Evolutionary conservation across 2,797 vertebrate species (phyloP), one percentile per base, ranked within the genome.

Genomic region (Fistularia commersonii): DNA sequence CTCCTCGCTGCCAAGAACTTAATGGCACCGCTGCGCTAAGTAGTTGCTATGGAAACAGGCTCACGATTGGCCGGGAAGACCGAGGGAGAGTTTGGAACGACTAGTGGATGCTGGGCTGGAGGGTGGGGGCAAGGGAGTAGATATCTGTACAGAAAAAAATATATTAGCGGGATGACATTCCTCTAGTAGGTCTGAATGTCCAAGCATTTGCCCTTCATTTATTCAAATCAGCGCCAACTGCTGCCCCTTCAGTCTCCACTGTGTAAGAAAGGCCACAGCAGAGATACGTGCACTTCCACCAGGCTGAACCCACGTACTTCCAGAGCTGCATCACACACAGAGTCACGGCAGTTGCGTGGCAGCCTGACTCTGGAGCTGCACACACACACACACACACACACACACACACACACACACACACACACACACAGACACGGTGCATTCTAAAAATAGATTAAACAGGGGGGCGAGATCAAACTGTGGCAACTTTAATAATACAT

Each of bases 31-130:
- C 74, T 67, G 76, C 80, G 77, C 82, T 64, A 79, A 86, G 71
- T 63, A 34, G 82, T 88, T 80, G 73, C 82, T 69, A 82, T 76
- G 84, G 87, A 74, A 79, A 90, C 88, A 82, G 56, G 66, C 74
- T 34, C 2, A 38, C 32, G 68, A 79, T 89, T 89, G 85, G 85
- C 69, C 77, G 64, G 63, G 54, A 51, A 61, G 66, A 54, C 43
- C 6, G 57, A 77, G 63, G 71, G 67, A 76, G 69, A 76, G 69
- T 74, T 73, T 50, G 63, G 74, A 73, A 57, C 3, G 62, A 69
- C 57, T 66, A 66, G 58, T 63, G 59, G 70, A 48, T 58, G 59
- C 9, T 51, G 58, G 34, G n/a, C n/a, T 35, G 46, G 32, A 7
- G 50, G 46, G 2, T 37, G 34, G 54, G 41, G 43, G 34, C 52